Evolutionary conservation across 2,888 invertebrate genomes (phyloP), one percentile per base, ranked within the genome.

Genomic region (Bhutanitis thaidina): DNA sequence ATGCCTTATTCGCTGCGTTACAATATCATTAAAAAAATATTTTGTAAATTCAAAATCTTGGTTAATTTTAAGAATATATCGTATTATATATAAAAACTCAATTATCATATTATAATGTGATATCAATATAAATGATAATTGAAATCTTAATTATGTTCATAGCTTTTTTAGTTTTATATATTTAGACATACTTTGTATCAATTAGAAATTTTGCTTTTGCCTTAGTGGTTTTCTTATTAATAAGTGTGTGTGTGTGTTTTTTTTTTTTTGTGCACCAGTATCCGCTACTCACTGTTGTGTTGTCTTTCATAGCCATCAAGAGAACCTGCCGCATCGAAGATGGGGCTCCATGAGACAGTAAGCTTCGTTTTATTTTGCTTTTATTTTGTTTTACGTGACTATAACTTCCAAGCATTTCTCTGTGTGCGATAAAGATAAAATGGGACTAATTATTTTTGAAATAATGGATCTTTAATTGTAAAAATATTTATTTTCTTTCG

Each of bases 261-360:
- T 43, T 53, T 55, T 66, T 64, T 57, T 61, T 69, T 71, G 64
- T 68, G 56, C 59, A 54, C 37, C 53, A 74, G 63, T 66, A 60
- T 64, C 66, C 53, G 72, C 79, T 74, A 77, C 65, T 76, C 66
- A 69, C 68, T 56, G 67, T 64, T 74, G 53, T 74, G 74, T 79
- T 75, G 67, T 80, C 72, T 77, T 83, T 67, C 76, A 64, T 87
- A 86, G 89, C 78, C 87, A 89, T 64, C 90, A 89, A 73, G 90
- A 90, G 69, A 90, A 90, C 60, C 74, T 90, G 63, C 90, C 90
- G 64, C 82, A 90, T 66, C 87, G 90, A 44, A 80, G 90, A 65
- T 90, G 90, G 90, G 90, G 90, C 55, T 90, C 90, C 61, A 90
- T 90, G 90, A 82, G 90, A 83, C 90, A 90, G 90, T 90, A 85